Conservation (phyloP, 2,888 invertebrate genomes). For the Sinohyriopsis cumingii region DNA sequence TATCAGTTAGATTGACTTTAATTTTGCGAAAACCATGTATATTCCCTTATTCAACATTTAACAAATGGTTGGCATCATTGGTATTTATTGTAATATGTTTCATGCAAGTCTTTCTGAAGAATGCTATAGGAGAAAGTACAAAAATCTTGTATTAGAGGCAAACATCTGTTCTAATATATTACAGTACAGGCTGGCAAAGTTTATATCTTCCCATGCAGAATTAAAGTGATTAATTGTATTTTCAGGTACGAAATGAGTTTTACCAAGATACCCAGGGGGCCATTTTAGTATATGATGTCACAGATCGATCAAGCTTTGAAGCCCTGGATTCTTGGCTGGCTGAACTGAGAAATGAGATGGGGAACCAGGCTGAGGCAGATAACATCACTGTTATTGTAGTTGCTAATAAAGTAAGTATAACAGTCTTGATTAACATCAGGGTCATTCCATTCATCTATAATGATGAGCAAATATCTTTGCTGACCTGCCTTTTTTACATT, state of each 20-base stretch:
- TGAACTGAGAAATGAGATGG: constrained; percentile 70
- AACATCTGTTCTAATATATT: too few relatives aligned
- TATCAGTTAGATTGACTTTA: too few relatives aligned
- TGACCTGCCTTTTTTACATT: too few relatives aligned
- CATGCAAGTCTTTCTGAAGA: too few relatives aligned
- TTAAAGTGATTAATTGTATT: neutral
- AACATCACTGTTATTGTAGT: constrained; percentile 70
- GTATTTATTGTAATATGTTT: too few relatives aligned
- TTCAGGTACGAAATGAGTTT: constrained; percentile 72
- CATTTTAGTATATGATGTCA: constrained; percentile 72
- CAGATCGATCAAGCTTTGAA: constrained; percentile 70
- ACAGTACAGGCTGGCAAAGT: too few relatives aligned
- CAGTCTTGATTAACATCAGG: neutral
- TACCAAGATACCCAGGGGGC: constrained; percentile 73
- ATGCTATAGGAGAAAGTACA: too few relatives aligned
- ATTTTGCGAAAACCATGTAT: neutral
- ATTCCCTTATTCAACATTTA: too few relatives aligned
- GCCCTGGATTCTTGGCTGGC: constrained; percentile 71
- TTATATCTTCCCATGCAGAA: neutral
- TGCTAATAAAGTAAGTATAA: constrained; percentile 69
- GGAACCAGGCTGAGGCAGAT: constrained; percentile 63
- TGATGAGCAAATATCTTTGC: too few relatives aligned
- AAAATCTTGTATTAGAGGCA: too few relatives aligned
- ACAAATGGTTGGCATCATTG: too few relatives aligned
- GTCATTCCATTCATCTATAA: neutral